A percentile compares a stretch with the other conserved stretches of the same genome.
phyloP scores from a whole-genome alignment of 2,888 invertebrate species.

The Caprella mutica region DNA sequence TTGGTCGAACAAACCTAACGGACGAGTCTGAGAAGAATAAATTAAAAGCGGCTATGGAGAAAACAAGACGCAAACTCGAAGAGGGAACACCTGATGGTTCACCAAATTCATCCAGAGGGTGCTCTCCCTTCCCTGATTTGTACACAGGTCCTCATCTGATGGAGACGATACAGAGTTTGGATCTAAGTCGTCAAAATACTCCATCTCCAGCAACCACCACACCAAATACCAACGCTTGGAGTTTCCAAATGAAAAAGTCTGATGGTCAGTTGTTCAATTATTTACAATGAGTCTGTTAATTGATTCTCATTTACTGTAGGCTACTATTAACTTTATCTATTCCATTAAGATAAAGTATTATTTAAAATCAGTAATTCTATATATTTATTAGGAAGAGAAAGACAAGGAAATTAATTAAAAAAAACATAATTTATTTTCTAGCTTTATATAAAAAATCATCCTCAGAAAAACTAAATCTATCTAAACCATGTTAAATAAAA shows the following conservation, averaged over 20 bases:
- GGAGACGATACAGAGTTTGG: constrained; percentile 30
- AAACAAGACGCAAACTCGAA: constrained; percentile 45
- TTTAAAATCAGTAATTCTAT: too few species aligned
- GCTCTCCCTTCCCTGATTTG: constrained; percentile 31
- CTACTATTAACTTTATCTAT: too few species aligned
- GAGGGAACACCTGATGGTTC: constrained; percentile 30
- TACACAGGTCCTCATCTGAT: constrained; percentile 32
- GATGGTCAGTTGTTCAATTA: constrained; percentile 16
- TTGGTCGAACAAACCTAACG: constrained; percentile 57
- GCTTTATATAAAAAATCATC: too few species aligned
- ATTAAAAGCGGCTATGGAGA: constrained; percentile 64
- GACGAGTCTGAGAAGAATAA: constrained; percentile 62
- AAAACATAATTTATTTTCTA: too few species aligned
- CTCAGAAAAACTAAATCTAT: too few species aligned
- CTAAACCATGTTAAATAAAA: too few species aligned
- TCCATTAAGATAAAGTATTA: too few species aligned
- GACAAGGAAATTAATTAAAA: too few species aligned
- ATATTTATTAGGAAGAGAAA: too few species aligned
- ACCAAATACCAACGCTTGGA: constrained; percentile 10
- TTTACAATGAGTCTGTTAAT: too few species aligned
- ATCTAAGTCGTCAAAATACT: constrained; percentile 22
- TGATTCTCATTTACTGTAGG: too few species aligned
- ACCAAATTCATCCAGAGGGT: constrained; percentile 30
- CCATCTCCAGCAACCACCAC: constrained; percentile 21
- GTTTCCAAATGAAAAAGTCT: not conserved